These are phyloP conservation scores for Batillaria attramentaria DNA, from an alignment of 1,140 invertebrate species.

Conservation along the genomic window DNA sequence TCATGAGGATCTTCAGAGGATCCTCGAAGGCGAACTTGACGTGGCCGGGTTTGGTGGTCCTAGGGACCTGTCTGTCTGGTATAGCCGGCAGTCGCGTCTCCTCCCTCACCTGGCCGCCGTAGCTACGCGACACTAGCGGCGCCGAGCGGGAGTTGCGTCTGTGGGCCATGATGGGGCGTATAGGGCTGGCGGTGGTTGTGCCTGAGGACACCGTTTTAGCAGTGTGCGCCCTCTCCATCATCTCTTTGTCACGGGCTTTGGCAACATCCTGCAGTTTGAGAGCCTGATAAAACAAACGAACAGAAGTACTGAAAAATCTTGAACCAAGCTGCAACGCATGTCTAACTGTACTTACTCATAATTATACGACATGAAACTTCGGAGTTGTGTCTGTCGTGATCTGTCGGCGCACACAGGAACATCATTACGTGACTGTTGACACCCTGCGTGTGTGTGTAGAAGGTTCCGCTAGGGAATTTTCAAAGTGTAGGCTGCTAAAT, in stretches of 20 bases:
- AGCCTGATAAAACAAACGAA: too few species aligned
- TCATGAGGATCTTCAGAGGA: conserved; percentile 11
- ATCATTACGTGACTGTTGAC: too few species aligned
- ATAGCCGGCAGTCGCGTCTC: conserved; percentile 7
- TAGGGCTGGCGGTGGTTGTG: neutral
- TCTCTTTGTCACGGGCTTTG: neutral
- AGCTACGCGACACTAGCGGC: neutral
- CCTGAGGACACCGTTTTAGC: neutral
- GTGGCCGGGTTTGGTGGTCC: conserved; percentile 6
- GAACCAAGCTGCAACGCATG: too few species aligned
- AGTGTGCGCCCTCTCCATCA: neutral
- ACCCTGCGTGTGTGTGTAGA: too few species aligned
- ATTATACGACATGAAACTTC: too few species aligned
- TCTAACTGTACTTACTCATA: too few species aligned
- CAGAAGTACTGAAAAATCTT: too few species aligned
- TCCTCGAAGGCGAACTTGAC: conserved; percentile 41
- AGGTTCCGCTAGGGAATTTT: too few species aligned
- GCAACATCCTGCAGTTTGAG: conserved; percentile 19
- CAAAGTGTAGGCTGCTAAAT: too few species aligned
- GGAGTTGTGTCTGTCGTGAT: too few species aligned
- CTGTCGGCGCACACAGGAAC: too few species aligned
- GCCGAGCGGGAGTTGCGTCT: conserved; percentile 18
- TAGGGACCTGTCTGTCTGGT: neutral
- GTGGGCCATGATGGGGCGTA: neutral
- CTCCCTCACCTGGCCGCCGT: neutral